Percentiles rank a stretch among this genome's conserved stretches.
These are phyloP conservation scores for Lagria hirta DNA, from an alignment of 2,888 invertebrate species.

Conservation along the genomic window DNA sequence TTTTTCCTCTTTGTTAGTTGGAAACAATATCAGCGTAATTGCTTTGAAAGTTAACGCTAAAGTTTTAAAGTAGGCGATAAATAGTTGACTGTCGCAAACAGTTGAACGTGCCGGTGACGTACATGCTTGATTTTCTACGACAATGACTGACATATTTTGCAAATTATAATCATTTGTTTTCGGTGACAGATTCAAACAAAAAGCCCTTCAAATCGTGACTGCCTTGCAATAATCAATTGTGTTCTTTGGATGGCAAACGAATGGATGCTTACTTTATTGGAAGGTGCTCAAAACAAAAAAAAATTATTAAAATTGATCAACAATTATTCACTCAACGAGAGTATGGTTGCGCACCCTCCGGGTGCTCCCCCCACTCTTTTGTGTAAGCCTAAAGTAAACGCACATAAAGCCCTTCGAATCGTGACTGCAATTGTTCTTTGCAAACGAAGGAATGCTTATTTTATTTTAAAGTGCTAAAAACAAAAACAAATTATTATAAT, in stretches of 20 bases:
- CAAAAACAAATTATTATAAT: no score
- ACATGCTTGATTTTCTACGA: constrained; percentile 35
- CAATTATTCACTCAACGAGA: no score
- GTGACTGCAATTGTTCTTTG: no score
- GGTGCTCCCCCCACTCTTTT: no score
- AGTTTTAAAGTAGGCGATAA: constrained; percentile 39
- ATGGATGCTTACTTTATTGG: no score
- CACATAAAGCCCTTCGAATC: no score
- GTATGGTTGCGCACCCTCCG: no score
- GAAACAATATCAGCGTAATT: constrained; percentile 12
- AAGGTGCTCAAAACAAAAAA: constrained; percentile 5
- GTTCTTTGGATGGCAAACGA: constrained; percentile 8
- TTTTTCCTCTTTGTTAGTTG: constrained; percentile 4
- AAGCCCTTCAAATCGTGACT: constrained; percentile 6
- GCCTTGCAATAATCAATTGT: constrained; percentile 7
- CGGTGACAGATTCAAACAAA: constrained; percentile 4
- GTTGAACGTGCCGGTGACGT: constrained; percentile 35
- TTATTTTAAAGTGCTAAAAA: no score
- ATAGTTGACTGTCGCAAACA: constrained; percentile 34
- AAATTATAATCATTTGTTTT: constrained; percentile 22
- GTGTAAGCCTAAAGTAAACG: no score
- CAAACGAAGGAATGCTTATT: no score
- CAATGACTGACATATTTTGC: constrained; percentile 29
- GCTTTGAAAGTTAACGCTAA: constrained; percentile 13
- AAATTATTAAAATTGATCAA: no score